Conservation (phyloP, 2,888 invertebrate genomes). For the Nomada flava region DNA sequence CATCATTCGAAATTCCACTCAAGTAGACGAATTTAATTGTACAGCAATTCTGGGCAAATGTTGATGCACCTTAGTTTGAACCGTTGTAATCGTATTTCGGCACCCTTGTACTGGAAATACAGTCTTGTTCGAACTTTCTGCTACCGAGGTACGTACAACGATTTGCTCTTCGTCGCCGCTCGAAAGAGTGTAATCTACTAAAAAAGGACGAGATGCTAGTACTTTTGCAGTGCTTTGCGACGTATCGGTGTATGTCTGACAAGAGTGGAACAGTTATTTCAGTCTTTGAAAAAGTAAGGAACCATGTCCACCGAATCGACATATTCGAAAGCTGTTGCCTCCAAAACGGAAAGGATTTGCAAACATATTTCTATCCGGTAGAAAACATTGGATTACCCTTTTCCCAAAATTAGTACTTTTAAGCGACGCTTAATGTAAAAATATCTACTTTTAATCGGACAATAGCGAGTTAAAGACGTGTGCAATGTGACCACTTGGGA, state of each 20-base stretch:
- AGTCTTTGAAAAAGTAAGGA: background rate
- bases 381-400: no score
- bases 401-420: no score
- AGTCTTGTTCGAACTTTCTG: background rate
- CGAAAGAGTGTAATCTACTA: background rate
- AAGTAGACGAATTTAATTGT: no score
- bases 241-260: background rate
- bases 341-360: no score
- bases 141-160: background rate
- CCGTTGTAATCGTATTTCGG: no score
- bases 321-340: background rate
- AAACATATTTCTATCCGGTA: no score
- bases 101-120: no score
- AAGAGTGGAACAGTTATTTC: background rate
- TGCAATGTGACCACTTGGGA: background rate
- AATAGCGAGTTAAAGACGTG: background rate
- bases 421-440: no score
- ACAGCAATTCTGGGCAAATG: no score
- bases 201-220: background rate
- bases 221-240: background rate
- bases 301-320: background rate
- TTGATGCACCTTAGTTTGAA: no score
- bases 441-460: no score
- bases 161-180: conserved; percentile 2
- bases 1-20: no score